Base-by-base conservation (phyloP, 1,140 invertebrate species). In the Coelopa frigida region DNA sequence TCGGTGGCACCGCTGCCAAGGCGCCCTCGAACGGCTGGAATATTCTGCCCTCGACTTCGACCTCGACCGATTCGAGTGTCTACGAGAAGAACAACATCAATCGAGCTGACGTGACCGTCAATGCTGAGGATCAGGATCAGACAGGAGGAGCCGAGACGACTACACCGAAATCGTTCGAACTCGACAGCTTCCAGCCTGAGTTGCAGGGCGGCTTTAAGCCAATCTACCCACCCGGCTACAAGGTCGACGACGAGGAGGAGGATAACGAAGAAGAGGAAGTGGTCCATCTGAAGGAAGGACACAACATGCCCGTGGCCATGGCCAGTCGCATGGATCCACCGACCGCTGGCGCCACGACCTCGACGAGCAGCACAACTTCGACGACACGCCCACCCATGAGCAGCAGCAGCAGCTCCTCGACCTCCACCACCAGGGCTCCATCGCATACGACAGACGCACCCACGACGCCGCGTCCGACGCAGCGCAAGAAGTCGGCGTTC, bases 121-220 rank as follows among this genome's bases (percentile, higher is more conserved):
- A 52, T 1, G 63, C 58, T 11, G 58, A 66, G 21, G 35, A 58
- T 3, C 44, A 46, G 4, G 55, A 51, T 18, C 29, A 47, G 5
- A 55, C 51, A 5, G 48, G 43, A 3, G 39, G 23, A 11, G 17
- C 55, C 4, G 42, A 48, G 0, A 50, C 53, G 6, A 69, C 70
- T 49, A 46, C 45, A 2, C 1, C 26, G 17, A 67, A 47, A 52
- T 44, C 68, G 14, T 82, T 82, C 47, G 80, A 84, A 49, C 70
- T 78, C 5, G 78, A 83, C 37, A 81, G 75, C 47, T 84, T 84
- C 52, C 81, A 82, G 50, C 82, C 82, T 0, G 77, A 83, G 51
- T 55, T 83, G 5, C 78, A 81, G 48, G 78, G 80, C 2, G 82
- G 82, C 1, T 84, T 84, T 49, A 77, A 81, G 49, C 82, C 82